Evolutionary conservation across 2,888 invertebrate species (phyloP), one percentile per base, ranked within the genome.

Genomic region (Merodon equestris): DNA sequence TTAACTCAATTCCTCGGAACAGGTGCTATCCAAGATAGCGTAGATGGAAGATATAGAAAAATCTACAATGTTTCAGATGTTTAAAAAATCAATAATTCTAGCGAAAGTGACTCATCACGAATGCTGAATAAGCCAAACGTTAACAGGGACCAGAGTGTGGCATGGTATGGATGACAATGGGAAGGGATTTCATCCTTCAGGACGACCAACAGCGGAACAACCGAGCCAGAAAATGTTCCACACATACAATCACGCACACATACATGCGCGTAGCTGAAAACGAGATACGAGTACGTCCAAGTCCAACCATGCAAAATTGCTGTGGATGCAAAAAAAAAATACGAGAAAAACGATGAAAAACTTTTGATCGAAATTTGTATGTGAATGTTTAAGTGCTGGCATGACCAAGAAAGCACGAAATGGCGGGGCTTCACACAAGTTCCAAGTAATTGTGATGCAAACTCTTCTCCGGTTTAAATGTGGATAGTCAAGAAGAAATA

Each of bases 61-160:
- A 72, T 50, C 68, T 68, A 79, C 77, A 70, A n/a, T n/a, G n/a
- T n/a, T n/a, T n/a, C n/a, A n/a, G n/a, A n/a, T n/a, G n/a, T n/a
- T n/a, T n/a, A n/a, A n/a, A 82, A 82, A 82, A 82, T 83, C 83
- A 72, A 83, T 83, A 83, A 27, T 68, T 48, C 72, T 68, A 81
- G 82, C 83, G 83, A 82, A 82, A 83, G 83, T 83, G 83, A 83
- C 83, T 83, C 83, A 83, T 83, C 83, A 75, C 70, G 40, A 71
- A 44, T 47, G 45, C 47, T 57, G 56, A 60, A 68, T 48, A 79
- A 44, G 45, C 15, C 51, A 54, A 58, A 40, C 34, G 47, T 48
- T 19, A 15, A 66, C 19, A 42, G 17, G 57, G 45, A n/a, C n/a
- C n/a, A n/a, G n/a, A 42, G 1, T 60, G 18, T 27, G 7, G 3